Evolutionary conservation across 1,140 invertebrate genomes (phyloP).

Genomic region (Macrosteles quadrilineatus): DNA sequence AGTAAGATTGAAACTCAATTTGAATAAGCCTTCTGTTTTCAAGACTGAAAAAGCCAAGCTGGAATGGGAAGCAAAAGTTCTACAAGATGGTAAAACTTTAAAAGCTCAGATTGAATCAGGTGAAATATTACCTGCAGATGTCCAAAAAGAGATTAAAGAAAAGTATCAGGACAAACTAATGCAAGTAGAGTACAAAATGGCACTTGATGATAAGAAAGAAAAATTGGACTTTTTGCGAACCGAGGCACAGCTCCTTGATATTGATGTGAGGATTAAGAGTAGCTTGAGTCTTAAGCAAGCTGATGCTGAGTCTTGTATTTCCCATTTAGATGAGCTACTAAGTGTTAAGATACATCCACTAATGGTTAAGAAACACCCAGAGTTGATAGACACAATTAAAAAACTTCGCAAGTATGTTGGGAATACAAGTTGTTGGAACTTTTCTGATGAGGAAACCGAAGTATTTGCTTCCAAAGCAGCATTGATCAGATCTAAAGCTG

Average conservation of each 20-base stretch:
- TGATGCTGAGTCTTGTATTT: slow-evolving; percentile 62
- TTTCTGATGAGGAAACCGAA: slow-evolving; percentile 49
- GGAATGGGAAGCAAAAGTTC: slow-evolving; percentile 61
- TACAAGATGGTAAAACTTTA: slow-evolving; percentile 58
- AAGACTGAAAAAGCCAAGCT: slow-evolving; percentile 54
- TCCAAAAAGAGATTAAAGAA: slow-evolving; percentile 53
- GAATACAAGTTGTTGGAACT: slow-evolving; percentile 69
- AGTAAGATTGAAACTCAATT: slow-evolving; percentile 33
- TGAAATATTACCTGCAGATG: slow-evolving; percentile 58
- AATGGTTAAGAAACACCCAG: slow-evolving; percentile 84
- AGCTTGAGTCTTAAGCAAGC: slow-evolving; percentile 64
- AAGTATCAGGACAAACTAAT: slow-evolving; percentile 18
- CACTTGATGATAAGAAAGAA: slow-evolving; percentile 32
- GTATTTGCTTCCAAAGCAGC: slow-evolving; percentile 66
- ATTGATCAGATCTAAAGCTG: slow-evolving; percentile 65
- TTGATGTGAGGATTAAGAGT: slow-evolving; percentile 73
- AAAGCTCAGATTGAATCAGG: slow-evolving; percentile 62
- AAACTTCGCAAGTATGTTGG: slow-evolving; percentile 61
- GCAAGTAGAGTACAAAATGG: slow-evolving; percentile 47
- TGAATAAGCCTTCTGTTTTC: slow-evolving; percentile 54
- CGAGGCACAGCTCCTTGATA: slow-evolving; percentile 69
- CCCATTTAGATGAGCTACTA: slow-evolving; percentile 61
- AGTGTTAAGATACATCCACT: slow-evolving; percentile 68
- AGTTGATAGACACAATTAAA: slow-evolving; percentile 75
- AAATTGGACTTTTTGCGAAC: slow-evolving; percentile 47